Evolutionary conservation across 2,888 invertebrate genomes (phyloP), one percentile per base, ranked within the genome.

Genomic region (Argyra leucocephala): DNA sequence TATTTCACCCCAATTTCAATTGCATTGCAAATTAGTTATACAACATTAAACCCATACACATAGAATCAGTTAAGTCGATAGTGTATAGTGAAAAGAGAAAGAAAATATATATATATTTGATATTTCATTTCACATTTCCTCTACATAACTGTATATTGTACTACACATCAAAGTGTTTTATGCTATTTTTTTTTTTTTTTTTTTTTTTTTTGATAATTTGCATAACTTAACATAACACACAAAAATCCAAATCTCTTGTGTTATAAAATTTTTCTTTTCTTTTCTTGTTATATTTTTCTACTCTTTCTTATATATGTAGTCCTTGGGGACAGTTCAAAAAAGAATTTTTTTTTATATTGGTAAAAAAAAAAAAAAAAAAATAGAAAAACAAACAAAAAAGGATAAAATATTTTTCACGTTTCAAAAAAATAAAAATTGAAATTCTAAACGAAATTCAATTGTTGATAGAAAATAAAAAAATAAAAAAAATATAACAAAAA

Each of bases 331-430:
- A 48, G 48, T 48, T 48, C n/a, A 5, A n/a, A 48, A 48, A 48
- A 48, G 48, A 48, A 48, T 48, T 48, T 10, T 31, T 31, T 31
- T 31, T n/a, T 48, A 48, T 48, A 48, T 31, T 31, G 48, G 48
- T 18, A 48, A 15, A 9, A 31, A 31, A n/a, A 18, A 48, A 15
- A 48, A 48, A 15, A 48, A 48, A 15, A 9, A 15, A 48, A 48
- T 48, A 48, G 5, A n/a, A 15, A 48, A 9, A 37, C n/a, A n/a
- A n/a, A n/a, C n/a, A 48, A 15, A 48, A 48, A 48, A 48, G 48
- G n/a, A 48, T 48, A 48, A 31, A 48, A 48, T 48, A 48, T 18
- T 48, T 48, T 48, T 48, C 48, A 48, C 48, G 48, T 48, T 48
- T 48, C 4, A 48, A n/a, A 2, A 48, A 48, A n/a, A 48, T 18